Evolutionary conservation across 2,113 vertebrate genomes (phyloP), one percentile per base, ranked within the genome.

Genomic region (Chroicocephalus ridibundus): DNA sequence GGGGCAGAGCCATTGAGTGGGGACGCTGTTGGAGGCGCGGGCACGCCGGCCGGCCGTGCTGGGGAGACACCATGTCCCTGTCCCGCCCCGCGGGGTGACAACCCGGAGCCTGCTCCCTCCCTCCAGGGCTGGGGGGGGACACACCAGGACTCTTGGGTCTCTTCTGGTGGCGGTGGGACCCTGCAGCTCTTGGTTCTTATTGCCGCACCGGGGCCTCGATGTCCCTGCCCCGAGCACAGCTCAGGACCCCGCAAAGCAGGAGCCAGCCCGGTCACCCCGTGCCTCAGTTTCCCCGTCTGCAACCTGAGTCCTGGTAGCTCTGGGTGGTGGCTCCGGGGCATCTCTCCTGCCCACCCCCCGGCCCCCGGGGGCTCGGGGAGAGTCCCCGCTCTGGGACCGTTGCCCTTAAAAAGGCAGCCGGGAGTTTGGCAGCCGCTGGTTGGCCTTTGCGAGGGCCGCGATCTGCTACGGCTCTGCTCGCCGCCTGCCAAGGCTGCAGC

Each of bases 321-420:
- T 4, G 25, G 20, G 32, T 16, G 51, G 79, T 49, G 86, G 51
- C 34, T 77, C 44, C 0, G 3, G 47, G 36, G 5, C 44, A 13
- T 9, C 68, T 49, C 36, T 55, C 32, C 62, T 38, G 29, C 66
- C 47, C 47, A 4, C 24, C 34, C 27, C 46, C 32, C 46, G 2
- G 17, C 17, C 44, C 34, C 1, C 26, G 65, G 60, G 60, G 51
- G 61, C 76, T 42, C 2, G 0, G 22, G 40, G 55, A 14, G 49
- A 6, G 54, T 65, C 65, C 94, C 51, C 5, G 1, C 0, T 18
- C 27, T 0, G 10, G 80, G 68, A 42, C 46, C 3, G 1, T 85
- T 95, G 84, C 69, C 95, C 96, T 96, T 96, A 85, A 92, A 94
- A 97, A 97, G 96, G 87, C 93, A 97, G 57, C 65, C 0, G 15